These are phyloP conservation scores for Deroplatys truncata DNA, from an alignment of 2,888 invertebrate genomes.

Conservation along the genomic window DNA sequence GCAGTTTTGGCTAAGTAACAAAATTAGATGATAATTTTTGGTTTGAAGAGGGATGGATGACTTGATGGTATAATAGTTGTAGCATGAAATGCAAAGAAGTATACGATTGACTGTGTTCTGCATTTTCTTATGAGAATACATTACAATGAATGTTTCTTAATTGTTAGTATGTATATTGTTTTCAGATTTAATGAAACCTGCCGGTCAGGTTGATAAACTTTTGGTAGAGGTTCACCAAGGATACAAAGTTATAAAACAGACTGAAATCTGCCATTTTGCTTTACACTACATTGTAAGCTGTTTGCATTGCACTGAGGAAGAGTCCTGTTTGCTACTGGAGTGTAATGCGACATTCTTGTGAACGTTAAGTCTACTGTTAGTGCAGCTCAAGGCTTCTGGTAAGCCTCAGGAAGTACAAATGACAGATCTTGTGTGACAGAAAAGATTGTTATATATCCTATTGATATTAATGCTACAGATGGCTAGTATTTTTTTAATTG, in stretches of 20 bases:
- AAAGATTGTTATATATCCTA: background rate
- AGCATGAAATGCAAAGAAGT: too few relatives aligned
- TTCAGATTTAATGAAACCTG: background rate
- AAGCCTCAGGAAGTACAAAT: background rate
- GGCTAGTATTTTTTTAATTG: background rate
- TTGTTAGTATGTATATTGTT: background rate
- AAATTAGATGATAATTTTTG: too few relatives aligned
- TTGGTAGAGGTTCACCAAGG: background rate
- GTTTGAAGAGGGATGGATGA: too few relatives aligned
- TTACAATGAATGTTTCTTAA: too few relatives aligned
- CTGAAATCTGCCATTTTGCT: background rate
- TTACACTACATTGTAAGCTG: background rate
- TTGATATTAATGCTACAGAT: background rate
- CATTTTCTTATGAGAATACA: too few relatives aligned
- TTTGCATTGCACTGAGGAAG: background rate
- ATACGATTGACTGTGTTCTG: too few relatives aligned
- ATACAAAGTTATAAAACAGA: background rate
- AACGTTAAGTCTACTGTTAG: background rate
- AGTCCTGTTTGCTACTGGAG: background rate
- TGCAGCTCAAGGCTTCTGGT: background rate
- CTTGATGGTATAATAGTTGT: too few relatives aligned
- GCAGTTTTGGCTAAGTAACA: too few relatives aligned
- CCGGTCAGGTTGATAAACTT: background rate
- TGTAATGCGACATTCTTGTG: background rate
- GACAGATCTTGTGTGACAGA: background rate